A percentile compares a stretch with the other conserved stretches of the same genome.
phyloP scores from a whole-genome alignment of 2,888 invertebrate species.

The Daptonema setosum region DNA sequence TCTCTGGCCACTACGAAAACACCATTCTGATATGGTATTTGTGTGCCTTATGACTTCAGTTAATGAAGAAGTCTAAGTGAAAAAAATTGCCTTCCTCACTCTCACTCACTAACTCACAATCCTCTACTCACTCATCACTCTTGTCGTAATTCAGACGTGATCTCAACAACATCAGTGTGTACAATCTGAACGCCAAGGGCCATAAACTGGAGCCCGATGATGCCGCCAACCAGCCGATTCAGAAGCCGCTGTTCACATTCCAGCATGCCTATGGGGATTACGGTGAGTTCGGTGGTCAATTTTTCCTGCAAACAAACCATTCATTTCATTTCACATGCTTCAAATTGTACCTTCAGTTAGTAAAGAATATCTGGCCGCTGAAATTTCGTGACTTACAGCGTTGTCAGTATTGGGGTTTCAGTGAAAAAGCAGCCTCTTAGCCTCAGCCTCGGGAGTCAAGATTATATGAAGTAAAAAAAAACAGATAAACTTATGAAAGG shows the following conservation, averaged over 20 bases:
- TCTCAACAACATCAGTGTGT: slow-evolving; percentile 43
- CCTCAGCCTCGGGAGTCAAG: no score
- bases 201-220: slow-evolving; percentile 37
- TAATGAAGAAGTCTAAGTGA: no score
- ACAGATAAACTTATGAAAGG: no score
- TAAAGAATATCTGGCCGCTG: no score
- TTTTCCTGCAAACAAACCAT: background rate
- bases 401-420: no score
- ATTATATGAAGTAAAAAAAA: no score
- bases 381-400: no score
- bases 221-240: background rate
- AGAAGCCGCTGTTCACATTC: slow-evolving; percentile 56
- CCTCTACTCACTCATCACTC: background rate
- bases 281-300: slow-evolving; percentile 31
- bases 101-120: background rate
- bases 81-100: no score
- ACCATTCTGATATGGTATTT: no score
- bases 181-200: slow-evolving; percentile 23
- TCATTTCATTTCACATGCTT: background rate
- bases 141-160: slow-evolving; percentile 16
- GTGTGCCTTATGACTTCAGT: no score
- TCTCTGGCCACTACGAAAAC: no score
- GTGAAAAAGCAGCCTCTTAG: no score
- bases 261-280: slow-evolving; percentile 57
- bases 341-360: background rate